phyloP scores from a whole-genome alignment of 2,888 invertebrate species.

The Coleophora deauratella region DNA sequence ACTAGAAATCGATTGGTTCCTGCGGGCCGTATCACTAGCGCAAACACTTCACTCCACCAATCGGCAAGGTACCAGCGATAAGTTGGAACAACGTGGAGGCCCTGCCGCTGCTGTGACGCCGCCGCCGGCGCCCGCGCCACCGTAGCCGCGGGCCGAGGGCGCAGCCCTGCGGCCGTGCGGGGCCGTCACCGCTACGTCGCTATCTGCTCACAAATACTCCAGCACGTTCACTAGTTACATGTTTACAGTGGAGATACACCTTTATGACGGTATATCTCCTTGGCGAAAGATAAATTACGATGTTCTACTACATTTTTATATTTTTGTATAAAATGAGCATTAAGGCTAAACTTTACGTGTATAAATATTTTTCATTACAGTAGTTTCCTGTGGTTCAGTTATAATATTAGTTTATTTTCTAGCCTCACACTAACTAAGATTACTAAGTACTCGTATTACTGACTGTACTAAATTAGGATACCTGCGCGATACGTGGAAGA shows the following conservation, averaged over 20 bases:
- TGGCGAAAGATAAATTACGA: constrained; percentile 42
- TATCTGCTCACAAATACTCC: constrained; percentile 47
- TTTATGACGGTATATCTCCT: constrained; percentile 59
- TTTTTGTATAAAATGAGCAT: too few species aligned
- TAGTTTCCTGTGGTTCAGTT: too few species aligned
- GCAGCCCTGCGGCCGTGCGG: constrained; percentile 29
- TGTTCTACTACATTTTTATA: constrained; percentile 27
- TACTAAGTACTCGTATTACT: too few species aligned
- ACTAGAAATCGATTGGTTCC: constrained; percentile 67
- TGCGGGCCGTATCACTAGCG: constrained; percentile 49
- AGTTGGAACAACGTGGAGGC: constrained; percentile 19
- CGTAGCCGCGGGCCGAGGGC: constrained; percentile 33
- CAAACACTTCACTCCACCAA: constrained; percentile 70
- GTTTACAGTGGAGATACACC: constrained; percentile 64
- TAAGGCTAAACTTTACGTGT: too few species aligned
- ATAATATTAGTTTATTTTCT: too few species aligned
- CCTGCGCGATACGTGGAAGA: constrained; percentile 60
- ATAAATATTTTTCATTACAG: too few species aligned
- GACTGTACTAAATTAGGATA: constrained; percentile 30
- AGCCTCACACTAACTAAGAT: too few species aligned
- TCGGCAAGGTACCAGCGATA: constrained; percentile 53
- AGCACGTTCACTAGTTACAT: constrained; percentile 40
- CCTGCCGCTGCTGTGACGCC: constrained; percentile 2
- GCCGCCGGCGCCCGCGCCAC: constrained; percentile 18
- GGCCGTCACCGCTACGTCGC: constrained; percentile 35